phyloP scores from a whole-genome alignment of 2,888 invertebrate genomes.

The Stenurella melanura region DNA sequence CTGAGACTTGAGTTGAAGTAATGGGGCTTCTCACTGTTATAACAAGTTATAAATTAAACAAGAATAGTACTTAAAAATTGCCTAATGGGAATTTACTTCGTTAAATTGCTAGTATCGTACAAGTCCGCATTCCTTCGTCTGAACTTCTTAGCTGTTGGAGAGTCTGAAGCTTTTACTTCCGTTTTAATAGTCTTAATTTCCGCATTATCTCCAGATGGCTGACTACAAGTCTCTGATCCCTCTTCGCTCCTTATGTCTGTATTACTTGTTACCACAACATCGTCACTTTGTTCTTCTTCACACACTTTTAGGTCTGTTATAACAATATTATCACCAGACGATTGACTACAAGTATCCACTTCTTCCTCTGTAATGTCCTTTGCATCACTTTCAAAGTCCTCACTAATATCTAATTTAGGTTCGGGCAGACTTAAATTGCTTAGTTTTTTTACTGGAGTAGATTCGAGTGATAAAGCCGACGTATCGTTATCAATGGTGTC shows the following conservation, averaged over 20 bases:
- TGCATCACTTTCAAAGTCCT: constrained; percentile 30
- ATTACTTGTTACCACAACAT: constrained; percentile 8
- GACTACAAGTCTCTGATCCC: constrained; percentile 21
- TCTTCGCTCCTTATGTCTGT: constrained; percentile 35
- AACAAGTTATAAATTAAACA: not conserved
- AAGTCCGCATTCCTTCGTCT: constrained; percentile 72
- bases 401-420: constrained; percentile 58
- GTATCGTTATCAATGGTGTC: constrained; percentile 46
- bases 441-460: constrained; percentile 43
- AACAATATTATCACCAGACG: constrained; percentile 16
- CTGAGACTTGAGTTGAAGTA: too few relatives aligned
- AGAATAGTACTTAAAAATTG: not conserved
- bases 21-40: too few relatives aligned
- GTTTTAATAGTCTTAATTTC: not conserved
- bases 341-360: constrained; percentile 19
- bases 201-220: constrained; percentile 14
- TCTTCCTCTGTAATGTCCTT: constrained; percentile 26
- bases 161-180: constrained; percentile 44
- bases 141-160: constrained; percentile 68
- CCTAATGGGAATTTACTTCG: constrained; percentile 1
- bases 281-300: constrained; percentile 1
- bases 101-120: constrained; percentile 59
- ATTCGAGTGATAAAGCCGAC: constrained; percentile 42
- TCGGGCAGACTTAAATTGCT: constrained; percentile 62
- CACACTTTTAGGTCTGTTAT: constrained; percentile 32